Conservation (phyloP, 2,113 vertebrate genomes). For the Ciconia maguari region DNA sequence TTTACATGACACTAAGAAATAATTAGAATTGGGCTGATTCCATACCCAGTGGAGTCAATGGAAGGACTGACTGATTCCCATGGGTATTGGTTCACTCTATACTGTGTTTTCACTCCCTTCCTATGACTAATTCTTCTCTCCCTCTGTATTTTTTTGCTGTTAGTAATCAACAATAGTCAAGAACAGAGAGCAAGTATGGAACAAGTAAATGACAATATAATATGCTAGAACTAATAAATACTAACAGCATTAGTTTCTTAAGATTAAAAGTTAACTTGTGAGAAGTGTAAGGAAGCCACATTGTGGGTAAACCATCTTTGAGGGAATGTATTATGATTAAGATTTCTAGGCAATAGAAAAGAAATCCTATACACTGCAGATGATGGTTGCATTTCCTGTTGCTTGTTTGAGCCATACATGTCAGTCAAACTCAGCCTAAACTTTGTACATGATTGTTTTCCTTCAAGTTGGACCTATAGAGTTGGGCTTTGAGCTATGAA, state of each 20-base stretch:
- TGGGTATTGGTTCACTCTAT: not conserved
- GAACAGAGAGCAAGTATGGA: not conserved
- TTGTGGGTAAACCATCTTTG: not conserved
- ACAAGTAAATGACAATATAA: not conserved
- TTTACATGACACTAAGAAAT: not conserved
- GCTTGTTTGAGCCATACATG: not conserved
- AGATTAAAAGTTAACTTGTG: not conserved
- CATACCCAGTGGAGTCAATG: not conserved
- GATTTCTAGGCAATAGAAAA: not conserved
- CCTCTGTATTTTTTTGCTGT: not conserved
- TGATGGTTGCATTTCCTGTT: not conserved
- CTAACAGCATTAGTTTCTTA: not conserved
- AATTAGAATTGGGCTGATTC: not conserved
- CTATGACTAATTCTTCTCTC: not conserved
- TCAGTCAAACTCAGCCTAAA: not conserved
- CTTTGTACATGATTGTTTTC: not conserved
- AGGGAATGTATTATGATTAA: not conserved
- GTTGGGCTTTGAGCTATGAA: not conserved
- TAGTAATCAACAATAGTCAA: not conserved
- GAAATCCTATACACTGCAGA: not conserved
- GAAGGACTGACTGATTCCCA: not conserved
- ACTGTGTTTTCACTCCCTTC: not conserved
- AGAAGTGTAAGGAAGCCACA: not conserved
- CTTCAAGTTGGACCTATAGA: not conserved
- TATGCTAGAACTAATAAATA: not conserved